Percentiles rank a stretch among this genome's conserved stretches.
Evolutionary conservation across 1,140 invertebrate genomes (phyloP).

Genomic region (Drosophila micromelanica): DNA sequence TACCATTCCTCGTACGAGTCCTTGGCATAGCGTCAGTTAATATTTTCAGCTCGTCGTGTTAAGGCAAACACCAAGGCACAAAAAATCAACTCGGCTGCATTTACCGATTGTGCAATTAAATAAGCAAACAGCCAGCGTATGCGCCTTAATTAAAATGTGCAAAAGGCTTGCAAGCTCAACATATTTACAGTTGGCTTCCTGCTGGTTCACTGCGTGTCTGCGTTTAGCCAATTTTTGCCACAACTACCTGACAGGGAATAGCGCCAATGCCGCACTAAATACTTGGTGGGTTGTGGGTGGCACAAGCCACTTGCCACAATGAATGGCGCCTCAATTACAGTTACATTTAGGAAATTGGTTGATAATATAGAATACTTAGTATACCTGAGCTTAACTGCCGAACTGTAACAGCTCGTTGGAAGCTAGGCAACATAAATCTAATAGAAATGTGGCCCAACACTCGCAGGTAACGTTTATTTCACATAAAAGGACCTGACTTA

Average conservation of each 20-base stretch:
- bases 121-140: constrained; percentile 66
- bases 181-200: constrained; percentile 49
- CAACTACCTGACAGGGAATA: constrained; percentile 49
- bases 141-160: constrained; percentile 72
- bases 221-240: constrained; percentile 35
- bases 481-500: constrained; percentile 4
- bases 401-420: constrained; percentile 10
- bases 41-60: constrained; percentile 75
- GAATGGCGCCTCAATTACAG: constrained; percentile 46
- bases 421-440: constrained; percentile 41
- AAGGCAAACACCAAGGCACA: constrained; percentile 64
- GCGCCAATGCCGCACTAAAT: constrained; percentile 9
- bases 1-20: background rate
- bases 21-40: constrained; percentile 43
- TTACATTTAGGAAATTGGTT: constrained; percentile 62
- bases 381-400: constrained; percentile 34
- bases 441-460: constrained; percentile 14
- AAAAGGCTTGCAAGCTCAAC: constrained; percentile 53
- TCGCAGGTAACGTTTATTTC: constrained; percentile 24
- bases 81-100: constrained; percentile 57
- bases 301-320: constrained; percentile 20
- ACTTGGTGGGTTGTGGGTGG: background rate
- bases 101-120: constrained; percentile 80
- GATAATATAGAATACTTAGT: constrained; percentile 47
- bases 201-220: constrained; percentile 6